phyloP scores from a whole-genome alignment of 2,113 vertebrate species.

The Procavia capensis region DNA sequence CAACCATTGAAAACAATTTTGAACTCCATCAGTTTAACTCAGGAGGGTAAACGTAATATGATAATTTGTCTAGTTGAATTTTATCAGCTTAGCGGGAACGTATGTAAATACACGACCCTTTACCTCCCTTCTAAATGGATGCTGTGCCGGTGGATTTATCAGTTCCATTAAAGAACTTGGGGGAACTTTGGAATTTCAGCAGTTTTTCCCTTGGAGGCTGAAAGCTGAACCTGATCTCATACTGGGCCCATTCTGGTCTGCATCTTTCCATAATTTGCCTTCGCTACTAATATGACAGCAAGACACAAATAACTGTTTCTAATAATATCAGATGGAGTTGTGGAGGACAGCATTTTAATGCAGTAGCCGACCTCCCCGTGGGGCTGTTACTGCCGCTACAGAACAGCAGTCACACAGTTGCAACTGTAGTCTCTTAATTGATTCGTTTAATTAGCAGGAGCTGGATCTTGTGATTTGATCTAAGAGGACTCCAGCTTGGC shows the following conservation, averaged over 20 bases:
- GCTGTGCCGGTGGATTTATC: slow-evolving; percentile 95
- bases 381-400: slow-evolving; percentile 95
- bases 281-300: slow-evolving; percentile 98
- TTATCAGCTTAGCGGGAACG: slow-evolving; percentile 96
- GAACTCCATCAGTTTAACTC: slow-evolving; percentile 99
- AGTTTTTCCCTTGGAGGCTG: slow-evolving; percentile 95
- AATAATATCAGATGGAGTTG: slow-evolving; percentile 98
- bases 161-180: slow-evolving; percentile 98
- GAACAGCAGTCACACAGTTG: slow-evolving; percentile 98
- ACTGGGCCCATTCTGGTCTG: slow-evolving; percentile 95
- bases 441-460: slow-evolving; percentile 99
- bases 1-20: slow-evolving; percentile 99
- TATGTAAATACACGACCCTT: slow-evolving; percentile 99
- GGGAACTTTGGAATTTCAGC: slow-evolving; percentile 97
- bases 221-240: slow-evolving; percentile 95
- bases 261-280: slow-evolving; percentile 98
- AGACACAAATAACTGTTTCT: slow-evolving; percentile 99
- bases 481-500: slow-evolving; percentile 87
- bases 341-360: slow-evolving; percentile 97
- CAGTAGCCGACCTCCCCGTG: slow-evolving; percentile 94
- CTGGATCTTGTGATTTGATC: slow-evolving; percentile 95
- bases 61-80: slow-evolving; percentile 98
- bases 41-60: slow-evolving; percentile 99
- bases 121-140: slow-evolving; percentile 97
- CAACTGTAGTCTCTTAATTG: slow-evolving; percentile 98